Conservation (phyloP, 2,888 invertebrate species). For the Thera obeliscata region DNA sequence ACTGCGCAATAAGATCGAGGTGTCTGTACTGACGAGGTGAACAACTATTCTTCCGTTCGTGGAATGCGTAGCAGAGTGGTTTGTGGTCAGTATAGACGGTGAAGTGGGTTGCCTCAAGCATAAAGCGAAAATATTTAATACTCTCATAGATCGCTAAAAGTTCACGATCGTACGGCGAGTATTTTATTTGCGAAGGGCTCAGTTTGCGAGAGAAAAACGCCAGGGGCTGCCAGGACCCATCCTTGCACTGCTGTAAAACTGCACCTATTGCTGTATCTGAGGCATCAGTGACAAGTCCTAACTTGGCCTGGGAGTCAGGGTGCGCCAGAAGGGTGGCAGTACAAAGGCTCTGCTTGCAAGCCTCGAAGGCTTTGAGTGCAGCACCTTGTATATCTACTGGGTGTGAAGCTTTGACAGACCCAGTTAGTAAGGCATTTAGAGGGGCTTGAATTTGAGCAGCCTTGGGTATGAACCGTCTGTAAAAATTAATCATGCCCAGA, state of each 20-base stretch:
- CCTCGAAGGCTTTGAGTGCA: background rate
- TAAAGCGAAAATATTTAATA: constrained; percentile 25
- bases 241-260: background rate
- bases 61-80: constrained; percentile 58
- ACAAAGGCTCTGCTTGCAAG: background rate
- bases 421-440: background rate
- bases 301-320: background rate
- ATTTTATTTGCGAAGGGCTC: constrained; percentile 11
- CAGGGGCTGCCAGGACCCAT: constrained; percentile 3
- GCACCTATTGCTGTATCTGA: background rate
- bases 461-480: background rate
- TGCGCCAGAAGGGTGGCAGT: background rate
- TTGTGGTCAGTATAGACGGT: constrained; percentile 43
- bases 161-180: constrained; percentile 1
- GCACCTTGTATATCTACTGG: background rate
- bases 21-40: constrained; percentile 57
- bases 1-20: constrained; percentile 55
- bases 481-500: background rate
- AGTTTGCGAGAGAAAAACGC: constrained; percentile 13
- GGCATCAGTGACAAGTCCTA: background rate
- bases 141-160: constrained; percentile 51
- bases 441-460: background rate
- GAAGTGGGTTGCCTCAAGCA: constrained; percentile 28
- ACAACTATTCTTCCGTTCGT: constrained; percentile 46
- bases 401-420: background rate